Percentiles rank a stretch among this genome's conserved stretches.
These are phyloP conservation scores for Phataginus tetradactyla DNA, from an alignment of 2,797 vertebrate genomes.

Conservation along the genomic window DNA sequence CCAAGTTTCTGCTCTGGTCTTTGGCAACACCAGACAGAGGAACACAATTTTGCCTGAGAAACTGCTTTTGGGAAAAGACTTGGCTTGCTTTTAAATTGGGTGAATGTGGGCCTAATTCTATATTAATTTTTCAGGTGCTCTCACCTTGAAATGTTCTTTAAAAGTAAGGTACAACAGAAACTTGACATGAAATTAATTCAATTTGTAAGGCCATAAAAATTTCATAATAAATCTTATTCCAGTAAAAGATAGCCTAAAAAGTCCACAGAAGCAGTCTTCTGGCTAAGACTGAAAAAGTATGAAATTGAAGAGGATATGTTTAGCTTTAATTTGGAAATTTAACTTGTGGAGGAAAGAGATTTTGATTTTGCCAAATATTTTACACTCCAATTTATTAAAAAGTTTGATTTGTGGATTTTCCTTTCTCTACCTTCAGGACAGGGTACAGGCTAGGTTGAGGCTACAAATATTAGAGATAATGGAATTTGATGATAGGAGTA, in stretches of 20 bases:
- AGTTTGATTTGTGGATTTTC: not conserved
- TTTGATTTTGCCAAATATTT: slow-evolving; percentile 13
- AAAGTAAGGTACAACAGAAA: slow-evolving; percentile 28
- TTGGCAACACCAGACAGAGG: slow-evolving; percentile 36
- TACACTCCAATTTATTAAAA: not conserved
- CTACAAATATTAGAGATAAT: not conserved
- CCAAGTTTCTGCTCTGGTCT: not conserved
- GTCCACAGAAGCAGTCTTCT: not conserved
- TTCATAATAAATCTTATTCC: not conserved
- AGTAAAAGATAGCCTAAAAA: not conserved
- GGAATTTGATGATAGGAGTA: not conserved
- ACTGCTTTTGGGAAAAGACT: not conserved
- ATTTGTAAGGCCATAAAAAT: not conserved
- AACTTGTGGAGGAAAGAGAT: not conserved
- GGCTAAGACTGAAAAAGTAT: not conserved
- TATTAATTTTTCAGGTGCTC: slow-evolving; percentile 21
- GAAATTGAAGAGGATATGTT: not conserved
- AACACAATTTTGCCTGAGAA: slow-evolving; percentile 22
- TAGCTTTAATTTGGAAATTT: not conserved
- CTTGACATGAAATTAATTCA: slow-evolving; percentile 12
- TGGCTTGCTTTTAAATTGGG: slow-evolving; percentile 44
- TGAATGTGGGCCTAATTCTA: not conserved
- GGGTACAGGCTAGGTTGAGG: not conserved
- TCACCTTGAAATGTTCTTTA: slow-evolving; percentile 23
- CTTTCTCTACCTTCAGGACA: not conserved